These are phyloP conservation scores for Orycteropus afer DNA, from an alignment of 2,113 vertebrate genomes.

Conservation along the genomic window DNA sequence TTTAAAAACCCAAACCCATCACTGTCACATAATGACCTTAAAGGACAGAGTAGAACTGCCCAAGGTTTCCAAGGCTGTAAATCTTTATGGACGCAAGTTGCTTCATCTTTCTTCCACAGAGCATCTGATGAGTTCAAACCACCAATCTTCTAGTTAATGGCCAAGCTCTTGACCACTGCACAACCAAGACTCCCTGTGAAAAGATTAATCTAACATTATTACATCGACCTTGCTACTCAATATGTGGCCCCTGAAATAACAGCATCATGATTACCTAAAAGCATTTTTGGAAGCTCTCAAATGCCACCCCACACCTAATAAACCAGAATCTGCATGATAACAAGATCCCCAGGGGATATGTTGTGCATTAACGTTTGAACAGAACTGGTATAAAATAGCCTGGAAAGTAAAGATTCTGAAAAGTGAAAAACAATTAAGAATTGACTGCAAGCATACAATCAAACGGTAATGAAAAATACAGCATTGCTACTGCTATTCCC, in stretches of 20 bases:
- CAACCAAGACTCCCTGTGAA: background rate
- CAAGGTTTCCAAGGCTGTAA: background rate
- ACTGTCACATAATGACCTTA: too few species aligned
- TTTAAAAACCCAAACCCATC: background rate
- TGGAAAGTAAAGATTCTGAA: background rate
- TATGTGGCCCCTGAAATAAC: background rate
- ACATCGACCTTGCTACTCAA: background rate
- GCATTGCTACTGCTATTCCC: background rate
- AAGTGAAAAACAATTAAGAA: background rate
- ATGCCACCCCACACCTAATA: background rate
- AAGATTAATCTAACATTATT: background rate
- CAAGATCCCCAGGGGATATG: too few species aligned
- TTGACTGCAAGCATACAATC: background rate
- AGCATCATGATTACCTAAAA: background rate
- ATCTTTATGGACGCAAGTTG: background rate
- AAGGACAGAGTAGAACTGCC: background rate
- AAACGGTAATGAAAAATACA: background rate
- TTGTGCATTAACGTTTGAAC: background rate
- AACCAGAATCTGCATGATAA: background rate
- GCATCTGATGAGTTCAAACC: background rate
- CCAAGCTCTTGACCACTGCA: background rate
- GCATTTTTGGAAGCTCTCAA: background rate
- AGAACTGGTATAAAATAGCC: background rate
- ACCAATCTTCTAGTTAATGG: too few species aligned
- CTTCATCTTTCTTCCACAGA: background rate